phyloP scores from a whole-genome alignment of 2,113 vertebrate genomes.

The Callocephalon fimbriatum region DNA sequence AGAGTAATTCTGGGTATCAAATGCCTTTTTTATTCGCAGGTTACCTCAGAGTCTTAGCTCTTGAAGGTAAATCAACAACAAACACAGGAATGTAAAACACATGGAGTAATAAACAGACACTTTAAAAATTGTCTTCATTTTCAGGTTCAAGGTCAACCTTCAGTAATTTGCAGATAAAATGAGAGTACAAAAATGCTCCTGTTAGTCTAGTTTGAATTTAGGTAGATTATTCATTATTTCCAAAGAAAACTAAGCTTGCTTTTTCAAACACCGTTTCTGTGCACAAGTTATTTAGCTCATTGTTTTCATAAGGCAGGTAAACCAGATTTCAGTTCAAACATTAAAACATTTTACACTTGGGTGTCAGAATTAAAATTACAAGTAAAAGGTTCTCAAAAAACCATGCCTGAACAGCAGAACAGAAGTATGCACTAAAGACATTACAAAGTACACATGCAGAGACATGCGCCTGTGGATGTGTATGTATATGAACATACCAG shows the following conservation, averaged over 20 bases:
- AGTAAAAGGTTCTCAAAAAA: background rate
- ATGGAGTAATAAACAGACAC: background rate
- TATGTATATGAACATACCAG: background rate
- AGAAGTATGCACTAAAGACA: background rate
- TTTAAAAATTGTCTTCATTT: background rate
- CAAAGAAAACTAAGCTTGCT: background rate
- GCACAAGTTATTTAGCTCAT: background rate
- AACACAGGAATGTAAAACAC: background rate
- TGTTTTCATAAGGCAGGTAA: background rate
- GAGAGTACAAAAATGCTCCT: conserved; percentile 1
- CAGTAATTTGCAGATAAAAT: background rate
- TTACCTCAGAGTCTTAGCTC: background rate
- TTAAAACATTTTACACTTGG: background rate
- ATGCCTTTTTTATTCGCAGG: background rate
- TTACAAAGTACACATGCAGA: background rate
- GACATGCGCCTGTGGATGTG: background rate
- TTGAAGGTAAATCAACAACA: background rate
- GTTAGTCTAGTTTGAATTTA: background rate
- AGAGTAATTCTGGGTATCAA: background rate
- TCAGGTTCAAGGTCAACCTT: background rate
- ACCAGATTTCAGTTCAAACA: background rate
- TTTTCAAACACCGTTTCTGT: conserved; percentile 2
- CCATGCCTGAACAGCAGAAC: background rate
- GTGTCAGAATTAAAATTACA: background rate
- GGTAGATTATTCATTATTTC: background rate